phyloP scores from a whole-genome alignment of 1,140 invertebrate genomes.

The Oreohelix idahoensis region DNA sequence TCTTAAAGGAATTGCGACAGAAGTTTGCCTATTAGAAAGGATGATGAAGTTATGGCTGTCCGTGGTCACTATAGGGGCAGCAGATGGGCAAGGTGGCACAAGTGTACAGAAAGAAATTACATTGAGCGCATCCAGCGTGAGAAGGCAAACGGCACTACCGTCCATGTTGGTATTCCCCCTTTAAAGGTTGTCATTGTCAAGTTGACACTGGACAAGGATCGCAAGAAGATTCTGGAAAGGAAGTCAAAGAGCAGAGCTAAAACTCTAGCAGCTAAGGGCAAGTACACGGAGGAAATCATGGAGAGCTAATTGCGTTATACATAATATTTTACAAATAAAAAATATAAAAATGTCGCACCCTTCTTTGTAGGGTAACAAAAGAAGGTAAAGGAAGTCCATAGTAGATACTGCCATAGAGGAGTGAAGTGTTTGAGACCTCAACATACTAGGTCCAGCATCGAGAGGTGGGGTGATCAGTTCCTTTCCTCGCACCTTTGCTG shows the following conservation, averaged over 20 bases:
- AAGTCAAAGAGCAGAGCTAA: conserved; percentile 89
- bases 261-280: conserved; percentile 87
- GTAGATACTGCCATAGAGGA: no score
- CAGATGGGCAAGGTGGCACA: conserved; percentile 99
- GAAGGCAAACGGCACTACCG: conserved; percentile 97
- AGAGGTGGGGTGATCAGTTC: no score
- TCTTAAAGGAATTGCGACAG: conserved; percentile 97
- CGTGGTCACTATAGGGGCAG: conserved; percentile 98
- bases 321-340: background rate
- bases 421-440: no score
- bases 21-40: conserved; percentile 99
- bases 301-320: conserved; percentile 62
- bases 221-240: conserved; percentile 95
- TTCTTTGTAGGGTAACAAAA: no score
- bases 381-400: no score
- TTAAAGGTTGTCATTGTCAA: conserved; percentile 99
- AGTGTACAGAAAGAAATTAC: conserved; percentile 98
- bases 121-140: conserved; percentile 89
- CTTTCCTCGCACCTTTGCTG: no score
- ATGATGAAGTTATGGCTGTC: conserved; percentile 98
- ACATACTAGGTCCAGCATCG: no score
- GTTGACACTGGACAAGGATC: conserved; percentile 98
- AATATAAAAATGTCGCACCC: no score
- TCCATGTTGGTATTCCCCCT: conserved; percentile 98
- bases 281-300: conserved; percentile 93